These are phyloP conservation scores for Planococcus citri DNA, from an alignment of 1,140 invertebrate genomes.

Conservation along the genomic window DNA sequence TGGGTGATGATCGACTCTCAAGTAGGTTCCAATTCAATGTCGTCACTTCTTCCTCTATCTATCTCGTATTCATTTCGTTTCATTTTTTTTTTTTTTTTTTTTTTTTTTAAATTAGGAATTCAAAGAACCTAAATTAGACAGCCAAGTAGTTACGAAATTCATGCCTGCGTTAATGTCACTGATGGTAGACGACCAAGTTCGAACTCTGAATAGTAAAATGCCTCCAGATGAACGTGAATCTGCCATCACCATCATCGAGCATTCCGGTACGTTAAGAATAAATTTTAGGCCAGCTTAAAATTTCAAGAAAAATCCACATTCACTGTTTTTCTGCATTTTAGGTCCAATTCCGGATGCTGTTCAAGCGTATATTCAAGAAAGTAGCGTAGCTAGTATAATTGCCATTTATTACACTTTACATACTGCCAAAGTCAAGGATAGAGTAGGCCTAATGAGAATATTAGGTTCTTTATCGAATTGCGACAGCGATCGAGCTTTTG, in stretches of 20 bases:
- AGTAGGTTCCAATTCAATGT: slow-evolving; percentile 29
- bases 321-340: slow-evolving; percentile 25
- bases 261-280: slow-evolving; percentile 43
- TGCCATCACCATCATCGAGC: slow-evolving; percentile 84
- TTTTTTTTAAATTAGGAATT: slow-evolving; percentile 55
- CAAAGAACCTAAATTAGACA: slow-evolving; percentile 87
- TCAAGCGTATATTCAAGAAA: slow-evolving; percentile 78
- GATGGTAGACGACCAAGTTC: slow-evolving; percentile 94
- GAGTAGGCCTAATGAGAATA: slow-evolving; percentile 71
- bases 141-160: slow-evolving; percentile 87
- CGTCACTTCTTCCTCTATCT: no score
- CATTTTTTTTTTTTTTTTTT: neutral
- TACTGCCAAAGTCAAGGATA: slow-evolving; percentile 65
- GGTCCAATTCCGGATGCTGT: slow-evolving; percentile 85
- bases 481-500: slow-evolving; percentile 81
- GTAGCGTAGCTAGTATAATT: slow-evolving; percentile 76
- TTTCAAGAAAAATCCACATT: neutral
- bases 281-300: neutral
- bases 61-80: neutral
- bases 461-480: slow-evolving; percentile 78
- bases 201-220: slow-evolving; percentile 69
- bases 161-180: slow-evolving; percentile 84
- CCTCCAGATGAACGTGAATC: slow-evolving; percentile 88
- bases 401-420: slow-evolving; percentile 93
- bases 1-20: slow-evolving; percentile 95